These are phyloP conservation scores for Galaxias olidus DNA, from an alignment of 2,797 vertebrate species.

Conservation along the genomic window DNA sequence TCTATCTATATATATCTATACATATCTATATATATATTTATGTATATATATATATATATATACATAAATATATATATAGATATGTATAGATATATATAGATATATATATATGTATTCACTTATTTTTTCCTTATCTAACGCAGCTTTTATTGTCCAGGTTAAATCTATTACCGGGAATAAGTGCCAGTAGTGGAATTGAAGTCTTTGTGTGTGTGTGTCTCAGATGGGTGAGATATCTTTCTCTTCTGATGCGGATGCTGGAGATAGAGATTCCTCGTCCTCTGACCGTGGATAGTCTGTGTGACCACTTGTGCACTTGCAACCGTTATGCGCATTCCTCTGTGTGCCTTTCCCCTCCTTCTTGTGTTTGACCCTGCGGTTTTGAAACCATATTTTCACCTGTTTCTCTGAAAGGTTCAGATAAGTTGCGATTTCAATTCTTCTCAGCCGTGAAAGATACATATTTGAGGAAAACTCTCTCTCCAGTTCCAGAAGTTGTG, in stretches of 20 bases:
- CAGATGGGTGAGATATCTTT: conserved; percentile 89
- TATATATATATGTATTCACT: conserved; percentile 24
- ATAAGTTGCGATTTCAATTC: conserved; percentile 97
- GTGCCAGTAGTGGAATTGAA: conserved; percentile 45
- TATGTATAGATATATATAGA: too few species aligned
- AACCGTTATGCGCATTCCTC: conserved; percentile 84
- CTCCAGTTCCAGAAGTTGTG: conserved; percentile 96
- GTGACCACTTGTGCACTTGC: conserved; percentile 86
- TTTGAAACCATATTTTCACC: conserved; percentile 99
- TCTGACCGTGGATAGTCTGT: conserved; percentile 90
- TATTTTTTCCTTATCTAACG: conserved; percentile 43
- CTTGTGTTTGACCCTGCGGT: conserved; percentile 97
- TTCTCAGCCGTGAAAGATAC: conserved; percentile 93
- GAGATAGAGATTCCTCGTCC: conserved; percentile 94
- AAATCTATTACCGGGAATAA: conserved; percentile 30
- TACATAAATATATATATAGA: too few species aligned
- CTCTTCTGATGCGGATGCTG: conserved; percentile 87
- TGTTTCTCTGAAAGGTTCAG: conserved; percentile 96
- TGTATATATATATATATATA: too few species aligned
- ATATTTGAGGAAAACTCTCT: conserved; percentile 97
- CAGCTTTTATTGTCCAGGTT: conserved; percentile 30
- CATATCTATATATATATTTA: too few species aligned
- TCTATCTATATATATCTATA: too few species aligned
- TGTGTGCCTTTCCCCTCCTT: conserved; percentile 93
- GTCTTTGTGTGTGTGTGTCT: conserved; percentile 26